Conservation (phyloP, 2,113 vertebrate genomes). For the Barnardius zonarius region DNA sequence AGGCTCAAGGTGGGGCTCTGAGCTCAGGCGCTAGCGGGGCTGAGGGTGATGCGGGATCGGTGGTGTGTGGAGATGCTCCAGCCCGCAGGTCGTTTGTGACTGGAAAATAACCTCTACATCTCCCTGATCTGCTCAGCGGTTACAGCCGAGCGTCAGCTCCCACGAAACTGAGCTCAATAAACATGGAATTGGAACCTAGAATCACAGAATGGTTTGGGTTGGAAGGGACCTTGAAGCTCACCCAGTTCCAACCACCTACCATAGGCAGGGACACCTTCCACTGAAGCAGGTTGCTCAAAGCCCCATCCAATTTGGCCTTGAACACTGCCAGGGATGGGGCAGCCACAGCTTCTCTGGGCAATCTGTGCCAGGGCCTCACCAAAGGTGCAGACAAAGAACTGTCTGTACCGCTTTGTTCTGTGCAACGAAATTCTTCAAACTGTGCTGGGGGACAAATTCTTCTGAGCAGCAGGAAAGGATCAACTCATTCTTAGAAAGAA, state of each 20-base stretch:
- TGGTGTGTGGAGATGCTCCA: accelerated
- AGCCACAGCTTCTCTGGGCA: not conserved
- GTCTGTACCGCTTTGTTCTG: not conserved
- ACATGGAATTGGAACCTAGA: not conserved
- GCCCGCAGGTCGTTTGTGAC: accelerated
- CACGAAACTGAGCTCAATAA: not conserved
- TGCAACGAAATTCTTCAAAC: not conserved
- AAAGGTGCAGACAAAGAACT: not conserved
- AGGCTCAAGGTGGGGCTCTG: not conserved
- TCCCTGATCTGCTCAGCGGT: not conserved
- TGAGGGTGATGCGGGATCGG: accelerated
- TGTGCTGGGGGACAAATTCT: not conserved
- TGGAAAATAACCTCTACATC: not conserved
- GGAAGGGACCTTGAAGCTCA: not conserved
- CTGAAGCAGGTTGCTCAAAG: not conserved
- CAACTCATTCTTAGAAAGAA: not conserved
- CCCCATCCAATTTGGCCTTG: not conserved
- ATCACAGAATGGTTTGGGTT: not conserved
- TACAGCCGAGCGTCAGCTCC: too few relatives aligned
- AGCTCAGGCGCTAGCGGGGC: not conserved
- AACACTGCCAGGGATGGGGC: not conserved
- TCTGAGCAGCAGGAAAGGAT: not conserved
- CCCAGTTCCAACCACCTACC: not conserved
- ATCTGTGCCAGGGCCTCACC: not conserved
- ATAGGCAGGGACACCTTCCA: not conserved